Base-by-base conservation (phyloP, 1,140 invertebrate genomes). In the Ips nitidus region DNA sequence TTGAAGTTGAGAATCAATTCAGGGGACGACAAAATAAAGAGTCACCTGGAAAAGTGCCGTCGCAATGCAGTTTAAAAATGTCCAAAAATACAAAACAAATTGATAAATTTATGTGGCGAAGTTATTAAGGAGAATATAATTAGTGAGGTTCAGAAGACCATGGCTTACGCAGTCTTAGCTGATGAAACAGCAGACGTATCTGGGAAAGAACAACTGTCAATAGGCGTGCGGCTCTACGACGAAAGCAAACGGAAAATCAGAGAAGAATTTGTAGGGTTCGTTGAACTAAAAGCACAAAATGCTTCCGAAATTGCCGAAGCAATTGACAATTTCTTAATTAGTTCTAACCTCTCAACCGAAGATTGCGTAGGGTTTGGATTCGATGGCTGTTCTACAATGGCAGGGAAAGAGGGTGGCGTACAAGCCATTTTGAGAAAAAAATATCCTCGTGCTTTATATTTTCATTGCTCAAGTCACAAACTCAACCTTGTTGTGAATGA, bases 401-500 rank as follows among this genome's bases (percentile, higher is more conserved):
- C 75, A 52, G 78, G 74, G 52, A 76, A 77, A 62, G 73, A 77
- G 8, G 71, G 64, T 61, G 76, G 78, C 36, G 76, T 79, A 52
- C 74, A 77, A 74, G 60, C 56, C 4, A 75, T 78, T 70, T 68
- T 81, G n/a, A 73, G 71, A 66, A 70, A 77, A 22, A 79, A 76
- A 69, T 79, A 79, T 67, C 41, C 62, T 3, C 76, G 74, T 72
- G 77, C 77, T 37, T 67, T 78, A 41, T 80, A 71, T 72, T 80
- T 81, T 71, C 78, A 81, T 74, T 81, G 76, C 66, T 70, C 77
- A 52, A 74, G 52, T 59, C 80, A 81, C 69, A 79, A 75, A 73
- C 70, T 81, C 40, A 81, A 81, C 74, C 71, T 81, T 63, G 78
- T 81, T 39, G 69, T 80, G 4, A 81, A 81, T 75, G 76, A 80